Conservation (phyloP, 2,797 vertebrate genomes). For the Enteromius paludinosus region DNA sequence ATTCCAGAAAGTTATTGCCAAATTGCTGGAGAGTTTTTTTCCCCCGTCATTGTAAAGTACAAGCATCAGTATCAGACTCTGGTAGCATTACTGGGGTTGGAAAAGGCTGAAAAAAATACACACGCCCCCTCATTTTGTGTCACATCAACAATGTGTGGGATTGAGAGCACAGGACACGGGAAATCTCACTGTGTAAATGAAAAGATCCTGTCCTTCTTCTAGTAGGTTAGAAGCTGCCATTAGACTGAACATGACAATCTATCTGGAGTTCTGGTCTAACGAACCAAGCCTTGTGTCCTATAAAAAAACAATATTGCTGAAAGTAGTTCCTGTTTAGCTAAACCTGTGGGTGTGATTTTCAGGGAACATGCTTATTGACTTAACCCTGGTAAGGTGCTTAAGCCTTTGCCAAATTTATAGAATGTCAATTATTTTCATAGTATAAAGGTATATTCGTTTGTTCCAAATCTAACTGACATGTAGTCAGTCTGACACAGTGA, state of each 20-base stretch:
- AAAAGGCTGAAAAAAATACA: not conserved
- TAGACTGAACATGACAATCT: slow-evolving; percentile 41
- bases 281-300: slow-evolving; percentile 6
- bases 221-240: slow-evolving; percentile 14
- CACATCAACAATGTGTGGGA: not conserved
- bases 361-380: not conserved
- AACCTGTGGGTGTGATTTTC: not conserved
- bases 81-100: not conserved
- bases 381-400: not conserved
- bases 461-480: not conserved
- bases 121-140: not conserved
- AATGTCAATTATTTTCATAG: not conserved
- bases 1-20: not conserved
- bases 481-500: not conserved
- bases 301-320: not conserved
- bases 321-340: not conserved
- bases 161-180: not conserved
- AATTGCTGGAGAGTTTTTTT: not conserved
- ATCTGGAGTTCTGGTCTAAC: slow-evolving; percentile 24
- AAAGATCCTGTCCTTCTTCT: not conserved
- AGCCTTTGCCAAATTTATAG: not conserved
- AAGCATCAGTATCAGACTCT: too few species aligned
- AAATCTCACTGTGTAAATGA: not conserved
- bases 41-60: not conserved
- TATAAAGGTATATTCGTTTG: not conserved